Evolutionary conservation across 2,113 vertebrate species (phyloP), one percentile per base, ranked within the genome.

Genomic region (Coturnix japonica): DNA sequence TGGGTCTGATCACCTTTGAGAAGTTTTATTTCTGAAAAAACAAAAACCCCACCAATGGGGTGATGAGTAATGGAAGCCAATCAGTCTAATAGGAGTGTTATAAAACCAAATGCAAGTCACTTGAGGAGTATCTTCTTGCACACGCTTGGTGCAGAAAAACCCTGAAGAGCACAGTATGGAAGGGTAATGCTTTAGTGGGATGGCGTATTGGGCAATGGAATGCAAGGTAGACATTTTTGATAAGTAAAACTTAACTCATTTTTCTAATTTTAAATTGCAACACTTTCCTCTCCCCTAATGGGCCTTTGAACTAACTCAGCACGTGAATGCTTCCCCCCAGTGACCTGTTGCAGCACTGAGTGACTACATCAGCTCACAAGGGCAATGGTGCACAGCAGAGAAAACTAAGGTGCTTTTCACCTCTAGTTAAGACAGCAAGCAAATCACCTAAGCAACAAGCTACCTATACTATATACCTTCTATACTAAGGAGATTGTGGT

Each of bases 271-370:
- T 37, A 87, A 26, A 30, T 4, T 3, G 4, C 16, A n/a, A 16
- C 2, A 0, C 6, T 31, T 16, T 23, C 25, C 23, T 13, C 6
- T 5, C 26, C 11, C 2, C 1, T 7, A 30, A 13, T 26, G 8
- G 10, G 17, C 33, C 35, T 44, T 54, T 37, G 21, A 13, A 22
- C 46, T 22, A 37, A 5, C 16, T 4, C 26, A 70, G 9, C 20
- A 19, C 25, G 3, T 10, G 2, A 9, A 3, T 6, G n/a, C n/a
- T 30, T 3, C 13, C 30, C 30, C 16, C 46, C 16, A 23, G 12
- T 14, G 12, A 49, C 47, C 22, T 56, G 15, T 1, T 11, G 31
- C 7, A 0, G 31, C 8, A 1, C 1, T 35, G 26, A 31, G 13
- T 12, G 22, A 66, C n/a, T 4, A 5, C 4, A 31, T 4, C 43